Evolutionary conservation across 2,888 invertebrate species (phyloP).

Genomic region (Brassicogethes aeneus): DNA sequence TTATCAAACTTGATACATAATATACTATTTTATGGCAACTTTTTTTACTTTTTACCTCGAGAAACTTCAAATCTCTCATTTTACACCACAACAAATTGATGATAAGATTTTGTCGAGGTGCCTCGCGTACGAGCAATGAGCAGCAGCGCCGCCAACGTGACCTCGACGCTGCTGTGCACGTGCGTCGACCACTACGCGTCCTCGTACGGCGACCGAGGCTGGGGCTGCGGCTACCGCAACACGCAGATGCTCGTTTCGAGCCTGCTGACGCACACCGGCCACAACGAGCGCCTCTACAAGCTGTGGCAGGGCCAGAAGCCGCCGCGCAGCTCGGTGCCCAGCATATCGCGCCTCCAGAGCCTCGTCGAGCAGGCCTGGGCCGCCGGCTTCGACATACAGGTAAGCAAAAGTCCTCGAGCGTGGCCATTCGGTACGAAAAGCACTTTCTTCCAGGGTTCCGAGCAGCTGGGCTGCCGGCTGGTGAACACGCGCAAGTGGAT

Average conservation of each 20-base stretch:
- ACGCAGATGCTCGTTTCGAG: conserved; percentile 88
- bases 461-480: conserved; percentile 73
- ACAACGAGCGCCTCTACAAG: conserved; percentile 51
- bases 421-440: neutral
- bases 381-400: conserved; percentile 72
- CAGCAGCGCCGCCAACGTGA: conserved; percentile 52
- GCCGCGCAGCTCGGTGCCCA: conserved; percentile 65
- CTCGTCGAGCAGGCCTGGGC: conserved; percentile 79
- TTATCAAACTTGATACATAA: no score
- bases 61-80: no score
- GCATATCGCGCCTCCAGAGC: conserved; percentile 74
- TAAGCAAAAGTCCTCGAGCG: conserved; percentile 18
- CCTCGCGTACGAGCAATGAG: conserved; percentile 44
- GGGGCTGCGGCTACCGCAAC: conserved; percentile 90
- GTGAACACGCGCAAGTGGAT: conserved; percentile 88
- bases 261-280: conserved; percentile 59
- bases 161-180: conserved; percentile 65
- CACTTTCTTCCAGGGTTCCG: conserved; percentile 55
- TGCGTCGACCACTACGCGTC: conserved; percentile 81
- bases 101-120: no score
- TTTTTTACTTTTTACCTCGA: no score
- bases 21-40: no score
- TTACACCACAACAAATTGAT: no score
- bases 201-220: conserved; percentile 81
- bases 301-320: conserved; percentile 42